These are phyloP conservation scores for Therioaphis trifolii DNA, from an alignment of 2,888 invertebrate genomes.

Conservation along the genomic window DNA sequence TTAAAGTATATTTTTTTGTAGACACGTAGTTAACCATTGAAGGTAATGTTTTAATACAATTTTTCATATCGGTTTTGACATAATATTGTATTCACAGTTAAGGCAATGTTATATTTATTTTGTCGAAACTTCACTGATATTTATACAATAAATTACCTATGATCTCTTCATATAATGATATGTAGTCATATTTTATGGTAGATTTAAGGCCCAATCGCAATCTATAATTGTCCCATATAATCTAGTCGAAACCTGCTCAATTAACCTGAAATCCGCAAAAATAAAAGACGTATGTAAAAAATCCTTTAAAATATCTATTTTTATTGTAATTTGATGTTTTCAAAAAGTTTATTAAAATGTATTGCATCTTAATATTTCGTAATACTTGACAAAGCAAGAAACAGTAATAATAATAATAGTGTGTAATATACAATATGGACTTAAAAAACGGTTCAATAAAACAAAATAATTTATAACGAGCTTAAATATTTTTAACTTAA, in stretches of 20 bases:
- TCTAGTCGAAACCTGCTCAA: constrained; percentile 42
- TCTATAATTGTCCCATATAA: constrained; percentile 10
- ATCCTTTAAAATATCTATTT: constrained; percentile 35
- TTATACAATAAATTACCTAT: constrained; percentile 20
- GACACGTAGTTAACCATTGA: not conserved
- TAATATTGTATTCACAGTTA: not conserved
- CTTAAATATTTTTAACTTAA: constrained; percentile 37
- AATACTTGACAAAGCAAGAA: not conserved
- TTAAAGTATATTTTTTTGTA: not conserved
- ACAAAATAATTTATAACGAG: constrained; percentile 30
- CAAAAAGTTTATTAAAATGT: not conserved
- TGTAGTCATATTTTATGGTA: constrained; percentile 1
- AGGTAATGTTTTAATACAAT: not conserved
- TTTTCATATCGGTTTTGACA: not conserved
- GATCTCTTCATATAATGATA: constrained; percentile 21
- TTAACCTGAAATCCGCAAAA: constrained; percentile 8
- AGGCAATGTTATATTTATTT: not conserved
- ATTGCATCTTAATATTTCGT: constrained; percentile 44
- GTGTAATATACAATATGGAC: not conserved
- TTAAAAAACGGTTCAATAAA: not conserved
- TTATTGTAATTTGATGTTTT: constrained; percentile 13
- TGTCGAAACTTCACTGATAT: not conserved
- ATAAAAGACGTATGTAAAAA: not conserved
- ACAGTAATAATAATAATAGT: not conserved
- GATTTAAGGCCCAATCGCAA: not conserved